These are phyloP conservation scores for Nematostella vectensis DNA, from an alignment of 92 coral and sea anemone species.

Conservation along the genomic window DNA sequence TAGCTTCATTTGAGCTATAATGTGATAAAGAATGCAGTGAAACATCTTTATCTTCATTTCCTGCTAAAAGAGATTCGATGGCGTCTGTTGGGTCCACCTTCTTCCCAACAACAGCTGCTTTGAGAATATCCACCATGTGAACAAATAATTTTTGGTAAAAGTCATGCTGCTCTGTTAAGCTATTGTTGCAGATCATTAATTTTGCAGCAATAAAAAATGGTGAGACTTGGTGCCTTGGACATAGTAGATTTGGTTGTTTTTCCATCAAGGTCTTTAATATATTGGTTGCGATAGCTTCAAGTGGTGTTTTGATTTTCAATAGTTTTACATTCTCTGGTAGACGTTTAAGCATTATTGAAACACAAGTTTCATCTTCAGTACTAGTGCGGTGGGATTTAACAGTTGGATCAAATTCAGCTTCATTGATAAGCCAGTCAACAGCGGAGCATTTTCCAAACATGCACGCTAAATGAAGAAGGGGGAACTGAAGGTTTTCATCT, in stretches of 20 bases:
- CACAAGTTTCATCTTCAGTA: not conserved
- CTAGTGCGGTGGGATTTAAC: not conserved
- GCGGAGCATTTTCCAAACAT: conserved; percentile 38
- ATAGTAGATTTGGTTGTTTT: too few relatives aligned
- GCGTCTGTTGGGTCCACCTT: conserved; percentile 7
- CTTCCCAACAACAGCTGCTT: conserved; percentile 8
- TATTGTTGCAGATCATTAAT: too few relatives aligned
- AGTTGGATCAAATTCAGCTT: conserved; percentile 18
- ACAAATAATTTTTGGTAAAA: too few relatives aligned
- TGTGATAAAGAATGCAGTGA: conserved; percentile 9
- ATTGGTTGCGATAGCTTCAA: too few relatives aligned
- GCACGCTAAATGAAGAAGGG: conserved; percentile 37
- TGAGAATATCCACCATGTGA: conserved; percentile 1
- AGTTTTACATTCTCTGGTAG: not conserved
- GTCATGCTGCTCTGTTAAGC: too few relatives aligned
- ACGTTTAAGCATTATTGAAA: not conserved
- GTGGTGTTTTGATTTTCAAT: too few relatives aligned
- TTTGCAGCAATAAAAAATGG: too few relatives aligned
- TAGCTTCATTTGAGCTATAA: not conserved
- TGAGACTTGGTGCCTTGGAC: too few relatives aligned
- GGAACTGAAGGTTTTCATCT: conserved; percentile 20
- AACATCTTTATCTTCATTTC: conserved; percentile 7
- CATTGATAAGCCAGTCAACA: conserved; percentile 35
- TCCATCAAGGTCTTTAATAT: too few relatives aligned
- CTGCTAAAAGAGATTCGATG: not conserved